Conservation (phyloP, 2,797 vertebrate genomes). For the Buceros bicornis region DNA sequence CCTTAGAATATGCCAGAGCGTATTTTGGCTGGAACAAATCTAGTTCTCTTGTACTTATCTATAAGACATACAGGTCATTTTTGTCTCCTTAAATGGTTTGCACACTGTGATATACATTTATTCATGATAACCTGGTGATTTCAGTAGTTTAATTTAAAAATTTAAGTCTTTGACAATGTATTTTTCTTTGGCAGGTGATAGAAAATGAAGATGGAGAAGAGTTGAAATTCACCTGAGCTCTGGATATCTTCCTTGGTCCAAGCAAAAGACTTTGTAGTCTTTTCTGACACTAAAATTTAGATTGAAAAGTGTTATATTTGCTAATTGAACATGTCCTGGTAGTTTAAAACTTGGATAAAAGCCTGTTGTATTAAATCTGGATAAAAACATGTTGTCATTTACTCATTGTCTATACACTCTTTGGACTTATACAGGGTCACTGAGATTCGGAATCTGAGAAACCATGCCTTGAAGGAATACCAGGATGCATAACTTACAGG, state of each 20-base stretch:
- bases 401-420: neutral
- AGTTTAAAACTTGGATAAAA: neutral
- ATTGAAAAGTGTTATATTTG: neutral
- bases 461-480: neutral
- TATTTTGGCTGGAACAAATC: neutral
- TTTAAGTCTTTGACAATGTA: neutral
- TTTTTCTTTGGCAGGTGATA: neutral
- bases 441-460: neutral
- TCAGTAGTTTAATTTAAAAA: neutral
- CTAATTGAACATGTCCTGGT: neutral
- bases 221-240: neutral
- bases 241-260: neutral
- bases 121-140: neutral
- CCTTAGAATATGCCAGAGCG: neutral
- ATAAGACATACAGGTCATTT: neutral
- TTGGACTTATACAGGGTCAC: neutral
- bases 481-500: neutral
- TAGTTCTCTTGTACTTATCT: neutral
- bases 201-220: neutral
- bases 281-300: neutral
- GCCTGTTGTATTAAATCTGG: neutral
- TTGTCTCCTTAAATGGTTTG: neutral
- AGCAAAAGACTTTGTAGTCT: neutral
- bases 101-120: neutral
- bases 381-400: neutral